A percentile compares a stretch with the other conserved stretches of the same genome.
Conservation (phyloP, 1,140 invertebrate species). For the fruit fly (Drosophila melanogaster) region DNA sequence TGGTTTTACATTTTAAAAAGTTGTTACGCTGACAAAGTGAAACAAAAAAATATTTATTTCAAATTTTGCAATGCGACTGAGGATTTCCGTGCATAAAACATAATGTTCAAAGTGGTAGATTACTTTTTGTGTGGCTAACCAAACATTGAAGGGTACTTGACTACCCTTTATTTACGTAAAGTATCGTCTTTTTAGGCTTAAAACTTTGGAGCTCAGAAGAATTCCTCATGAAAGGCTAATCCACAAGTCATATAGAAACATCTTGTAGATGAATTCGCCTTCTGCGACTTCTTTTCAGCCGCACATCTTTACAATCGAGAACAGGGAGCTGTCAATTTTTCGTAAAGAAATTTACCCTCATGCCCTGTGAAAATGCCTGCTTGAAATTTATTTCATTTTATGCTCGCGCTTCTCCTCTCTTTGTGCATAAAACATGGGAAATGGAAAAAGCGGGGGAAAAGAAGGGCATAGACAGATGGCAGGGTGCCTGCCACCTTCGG, state of each 20-base stretch:
- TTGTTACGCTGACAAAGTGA: neutral
- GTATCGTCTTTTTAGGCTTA: neutral
- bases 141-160: neutral
- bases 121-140: neutral
- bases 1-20: neutral
- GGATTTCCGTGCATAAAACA: neutral
- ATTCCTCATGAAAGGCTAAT: constrained; percentile 11
- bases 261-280: constrained; percentile 7
- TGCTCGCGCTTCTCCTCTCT: constrained; percentile 35
- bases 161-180: neutral
- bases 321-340: constrained; percentile 46
- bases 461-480: constrained; percentile 14
- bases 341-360: constrained; percentile 27
- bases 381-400: constrained; percentile 54
- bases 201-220: neutral
- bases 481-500: constrained; percentile 29
- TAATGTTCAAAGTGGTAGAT: neutral
- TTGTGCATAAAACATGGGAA: constrained; percentile 51
- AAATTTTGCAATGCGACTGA: neutral
- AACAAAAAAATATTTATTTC: neutral
- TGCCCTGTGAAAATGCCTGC: constrained; percentile 11
- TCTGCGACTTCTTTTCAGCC: neutral
- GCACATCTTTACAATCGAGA: constrained; percentile 18
- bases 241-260: constrained; percentile 11
- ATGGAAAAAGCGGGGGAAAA: neutral